Conservation (phyloP, 2,113 vertebrate species). For the Plecotus auritus region DNA sequence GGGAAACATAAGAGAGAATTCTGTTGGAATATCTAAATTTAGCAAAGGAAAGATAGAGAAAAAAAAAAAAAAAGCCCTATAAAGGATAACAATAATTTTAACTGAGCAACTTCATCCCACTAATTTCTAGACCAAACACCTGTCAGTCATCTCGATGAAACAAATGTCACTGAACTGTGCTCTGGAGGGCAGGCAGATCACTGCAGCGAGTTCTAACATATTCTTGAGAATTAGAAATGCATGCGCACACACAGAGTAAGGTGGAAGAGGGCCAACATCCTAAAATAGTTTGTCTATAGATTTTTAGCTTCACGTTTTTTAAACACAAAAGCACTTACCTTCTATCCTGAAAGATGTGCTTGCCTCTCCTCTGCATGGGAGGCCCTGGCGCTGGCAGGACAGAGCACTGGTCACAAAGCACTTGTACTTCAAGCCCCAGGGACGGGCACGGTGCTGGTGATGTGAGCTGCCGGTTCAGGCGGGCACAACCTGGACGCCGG, state of each 20-base stretch:
- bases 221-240: not conserved
- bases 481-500: no score
- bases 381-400: no score
- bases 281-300: not conserved
- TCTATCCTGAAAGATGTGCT: not conserved
- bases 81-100: not conserved
- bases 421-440: no score
- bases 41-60: not conserved
- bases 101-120: not conserved
- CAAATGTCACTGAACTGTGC: not conserved
- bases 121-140: not conserved
- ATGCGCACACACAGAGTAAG: not conserved
- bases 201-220: not conserved
- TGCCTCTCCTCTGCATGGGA: not conserved
- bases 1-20: not conserved
- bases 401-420: no score
- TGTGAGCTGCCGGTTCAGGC: no score
- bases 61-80: fast-evolving
- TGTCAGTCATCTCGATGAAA: not conserved
- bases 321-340: not conserved
- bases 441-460: no score
- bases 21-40: not conserved
- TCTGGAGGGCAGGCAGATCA: not conserved
- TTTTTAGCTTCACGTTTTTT: not conserved
- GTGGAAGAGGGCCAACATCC: not conserved